A percentile compares a stretch with the other conserved stretches of the same genome.
Conservation (phyloP, 2,113 vertebrate genomes). For the Pseudorectes ferrugineus region DNA sequence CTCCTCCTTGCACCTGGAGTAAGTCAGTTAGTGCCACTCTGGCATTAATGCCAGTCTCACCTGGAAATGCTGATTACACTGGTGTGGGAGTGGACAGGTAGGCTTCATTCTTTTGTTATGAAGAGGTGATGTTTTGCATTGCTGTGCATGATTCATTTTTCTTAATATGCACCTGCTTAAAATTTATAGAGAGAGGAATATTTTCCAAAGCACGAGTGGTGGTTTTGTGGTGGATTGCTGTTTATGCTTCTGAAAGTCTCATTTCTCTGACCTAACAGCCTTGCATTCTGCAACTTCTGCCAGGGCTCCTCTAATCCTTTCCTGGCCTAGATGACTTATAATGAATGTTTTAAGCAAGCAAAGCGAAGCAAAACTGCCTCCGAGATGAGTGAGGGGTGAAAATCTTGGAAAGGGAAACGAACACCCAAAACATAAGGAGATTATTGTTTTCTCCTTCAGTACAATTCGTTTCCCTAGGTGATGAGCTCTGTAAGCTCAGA, state of each 20-base stretch:
- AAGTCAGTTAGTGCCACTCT: background rate
- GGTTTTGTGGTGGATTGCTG: background rate
- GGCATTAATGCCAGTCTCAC: background rate
- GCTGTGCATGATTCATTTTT: background rate
- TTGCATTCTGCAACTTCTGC: constrained; percentile 10
- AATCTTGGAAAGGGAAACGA: constrained; percentile 32
- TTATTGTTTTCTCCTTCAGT: constrained; percentile 53
- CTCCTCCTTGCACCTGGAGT: background rate
- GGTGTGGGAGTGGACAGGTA: background rate
- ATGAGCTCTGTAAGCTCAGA: constrained; percentile 13
- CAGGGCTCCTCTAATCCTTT: constrained; percentile 46
- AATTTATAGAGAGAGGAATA: background rate
- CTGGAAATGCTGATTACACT: background rate
- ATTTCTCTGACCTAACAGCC: constrained; percentile 1
- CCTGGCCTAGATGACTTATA: constrained; percentile 47
- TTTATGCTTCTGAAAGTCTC: constrained; percentile 14
- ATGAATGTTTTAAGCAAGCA: constrained; percentile 43
- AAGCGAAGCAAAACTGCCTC: constrained; percentile 24
- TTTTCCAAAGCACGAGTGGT: background rate
- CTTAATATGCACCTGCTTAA: background rate
- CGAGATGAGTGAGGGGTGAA: constrained; percentile 21
- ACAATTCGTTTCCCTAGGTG: constrained; percentile 24
- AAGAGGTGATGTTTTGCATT: background rate
- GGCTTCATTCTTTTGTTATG: background rate
- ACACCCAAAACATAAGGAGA: constrained; percentile 43